These are phyloP conservation scores for Epinephelus fuscoguttatus DNA, from an alignment of 2,113 vertebrate species.

Conservation along the genomic window DNA sequence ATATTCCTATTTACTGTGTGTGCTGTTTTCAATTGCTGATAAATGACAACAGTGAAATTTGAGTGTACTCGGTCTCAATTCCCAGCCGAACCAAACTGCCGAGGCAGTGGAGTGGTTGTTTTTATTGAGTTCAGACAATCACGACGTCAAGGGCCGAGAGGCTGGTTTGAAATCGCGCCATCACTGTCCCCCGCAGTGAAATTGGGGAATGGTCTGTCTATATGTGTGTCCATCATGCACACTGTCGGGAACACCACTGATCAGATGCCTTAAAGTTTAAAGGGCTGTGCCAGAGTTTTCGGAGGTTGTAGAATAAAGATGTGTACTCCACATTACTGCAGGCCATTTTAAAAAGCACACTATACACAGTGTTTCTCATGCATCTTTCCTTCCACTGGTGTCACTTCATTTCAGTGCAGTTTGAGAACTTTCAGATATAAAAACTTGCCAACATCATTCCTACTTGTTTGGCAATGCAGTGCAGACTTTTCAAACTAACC, in stretches of 20 bases:
- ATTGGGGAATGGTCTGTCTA: not conserved
- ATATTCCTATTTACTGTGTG: conserved; percentile 49
- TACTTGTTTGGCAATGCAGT: conserved; percentile 1
- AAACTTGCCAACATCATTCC: not conserved
- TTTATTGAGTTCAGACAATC: conserved; percentile 49
- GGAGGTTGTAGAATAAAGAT: not conserved
- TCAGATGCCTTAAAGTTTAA: conserved; percentile 2
- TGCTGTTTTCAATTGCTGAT: conserved; percentile 52
- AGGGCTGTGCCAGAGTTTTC: not conserved
- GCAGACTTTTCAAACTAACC: conserved; percentile 8
- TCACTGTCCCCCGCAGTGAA: conserved; percentile 23
- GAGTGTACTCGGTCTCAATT: conserved; percentile 53
- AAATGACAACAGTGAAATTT: conserved; percentile 55
- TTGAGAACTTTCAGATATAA: conserved; percentile 4
- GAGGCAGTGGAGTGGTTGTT: conserved; percentile 50
- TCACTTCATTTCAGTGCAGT: conserved; percentile 12
- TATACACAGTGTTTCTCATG: not conserved
- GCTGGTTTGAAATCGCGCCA: conserved; percentile 33
- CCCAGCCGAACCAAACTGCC: conserved; percentile 39
- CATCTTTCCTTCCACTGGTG: not conserved
- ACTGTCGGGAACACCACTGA: not conserved
- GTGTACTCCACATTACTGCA: not conserved
- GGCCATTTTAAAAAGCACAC: not conserved
- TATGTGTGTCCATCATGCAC: conserved; percentile 9
- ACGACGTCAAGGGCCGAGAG: conserved; percentile 27